phyloP scores from a whole-genome alignment of 2,888 invertebrate genomes.

The Norana najaformis region DNA sequence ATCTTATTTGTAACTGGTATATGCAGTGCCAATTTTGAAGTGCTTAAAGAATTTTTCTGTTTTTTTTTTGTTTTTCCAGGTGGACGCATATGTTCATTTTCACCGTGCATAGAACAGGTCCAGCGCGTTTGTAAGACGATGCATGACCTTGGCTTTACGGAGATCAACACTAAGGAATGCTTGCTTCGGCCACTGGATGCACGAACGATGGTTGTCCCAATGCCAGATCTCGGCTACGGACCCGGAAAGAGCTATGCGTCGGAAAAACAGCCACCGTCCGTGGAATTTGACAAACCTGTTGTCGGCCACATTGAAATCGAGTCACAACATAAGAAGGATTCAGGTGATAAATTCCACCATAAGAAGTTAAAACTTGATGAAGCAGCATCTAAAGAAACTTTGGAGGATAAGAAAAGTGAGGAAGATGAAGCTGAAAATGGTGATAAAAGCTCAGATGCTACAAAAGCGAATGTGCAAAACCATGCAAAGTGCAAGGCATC shows the following conservation, averaged over 20 bases:
- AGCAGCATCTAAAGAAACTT: background rate
- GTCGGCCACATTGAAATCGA: conserved; percentile 64
- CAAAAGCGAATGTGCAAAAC: background rate
- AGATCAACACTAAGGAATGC: conserved; percentile 84
- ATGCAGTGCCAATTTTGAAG: too few species aligned
- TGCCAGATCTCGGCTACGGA: conserved; percentile 40
- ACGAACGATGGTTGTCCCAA: conserved; percentile 52
- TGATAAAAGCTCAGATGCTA: background rate
- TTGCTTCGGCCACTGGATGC: conserved; percentile 55
- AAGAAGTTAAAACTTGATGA: background rate
- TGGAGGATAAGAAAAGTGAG: background rate
- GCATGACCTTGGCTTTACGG: conserved; percentile 75
- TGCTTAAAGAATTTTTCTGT: too few species aligned
- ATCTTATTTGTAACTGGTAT: too few species aligned
- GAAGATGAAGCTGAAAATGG: conserved; percentile 20
- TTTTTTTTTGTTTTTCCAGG: conserved; percentile 67
- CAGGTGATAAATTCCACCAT: background rate
- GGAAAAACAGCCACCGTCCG: background rate
- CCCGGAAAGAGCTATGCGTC: background rate
- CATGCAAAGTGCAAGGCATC: background rate
- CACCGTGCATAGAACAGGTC: conserved; percentile 98
- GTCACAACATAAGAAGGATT: conserved; percentile 72
- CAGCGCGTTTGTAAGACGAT: conserved; percentile 81
- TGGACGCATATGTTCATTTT: conserved; percentile 93
- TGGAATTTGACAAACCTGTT: conserved; percentile 7